Conservation (phyloP, 2,113 vertebrate species). For the Callopanchax toddi region DNA sequence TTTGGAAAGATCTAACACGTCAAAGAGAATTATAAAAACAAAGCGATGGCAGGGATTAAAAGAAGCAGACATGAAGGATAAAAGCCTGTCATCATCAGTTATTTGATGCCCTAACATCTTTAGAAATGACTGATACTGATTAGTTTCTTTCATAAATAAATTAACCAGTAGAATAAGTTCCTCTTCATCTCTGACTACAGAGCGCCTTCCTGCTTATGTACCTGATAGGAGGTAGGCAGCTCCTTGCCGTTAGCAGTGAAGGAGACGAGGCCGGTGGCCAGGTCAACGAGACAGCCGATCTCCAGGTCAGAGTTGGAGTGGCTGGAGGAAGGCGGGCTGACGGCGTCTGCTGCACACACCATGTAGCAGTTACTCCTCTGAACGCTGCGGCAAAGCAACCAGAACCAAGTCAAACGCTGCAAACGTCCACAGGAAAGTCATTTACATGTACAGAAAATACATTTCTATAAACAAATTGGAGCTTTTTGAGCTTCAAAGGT, state of each 20-base stretch:
- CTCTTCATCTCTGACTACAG: too few species aligned
- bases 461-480: too few species aligned
- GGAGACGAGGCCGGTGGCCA: slow-evolving; percentile 90
- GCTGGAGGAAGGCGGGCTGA: slow-evolving; percentile 82
- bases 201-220: slow-evolving; percentile 52
- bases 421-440: background rate
- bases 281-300: slow-evolving; percentile 93
- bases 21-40: too few species aligned
- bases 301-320: slow-evolving; percentile 88
- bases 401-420: background rate
- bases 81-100: background rate
- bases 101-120: too few species aligned
- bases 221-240: slow-evolving; percentile 91
- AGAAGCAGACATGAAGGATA: too few species aligned
- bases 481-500: too few species aligned
- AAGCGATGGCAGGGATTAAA: too few species aligned
- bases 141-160: too few species aligned
- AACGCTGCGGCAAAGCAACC: slow-evolving; percentile 79
- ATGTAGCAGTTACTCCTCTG: slow-evolving; percentile 97
- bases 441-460: background rate
- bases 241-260: slow-evolving; percentile 94
- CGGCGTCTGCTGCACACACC: slow-evolving; percentile 90
- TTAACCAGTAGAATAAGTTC: too few species aligned
- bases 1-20: too few species aligned
- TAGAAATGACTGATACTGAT: too few species aligned